phyloP scores from a whole-genome alignment of 2,888 invertebrate genomes.

The Tetramorium bicarinatum region DNA sequence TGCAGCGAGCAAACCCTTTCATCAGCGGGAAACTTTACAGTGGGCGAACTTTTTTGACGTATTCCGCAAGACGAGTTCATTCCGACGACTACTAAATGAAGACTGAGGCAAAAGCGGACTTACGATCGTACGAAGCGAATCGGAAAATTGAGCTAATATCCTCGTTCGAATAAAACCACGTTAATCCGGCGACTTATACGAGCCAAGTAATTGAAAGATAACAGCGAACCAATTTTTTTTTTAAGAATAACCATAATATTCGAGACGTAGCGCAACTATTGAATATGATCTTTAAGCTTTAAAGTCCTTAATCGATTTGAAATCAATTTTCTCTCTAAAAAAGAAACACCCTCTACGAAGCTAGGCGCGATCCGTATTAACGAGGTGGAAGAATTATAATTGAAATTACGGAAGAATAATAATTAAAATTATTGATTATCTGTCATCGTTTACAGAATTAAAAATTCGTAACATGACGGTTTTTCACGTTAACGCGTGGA shows the following conservation, averaged over 20 bases:
- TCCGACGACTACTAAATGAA: slow-evolving; percentile 46
- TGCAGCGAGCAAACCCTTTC: slow-evolving; percentile 7
- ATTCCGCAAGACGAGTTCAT: slow-evolving; percentile 37
- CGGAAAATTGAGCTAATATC: slow-evolving; percentile 49
- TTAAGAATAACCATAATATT: slow-evolving; percentile 32
- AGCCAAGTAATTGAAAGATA: slow-evolving; percentile 52
- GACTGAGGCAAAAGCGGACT: slow-evolving; percentile 22
- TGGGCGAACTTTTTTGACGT: slow-evolving; percentile 33
- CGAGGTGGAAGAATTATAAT: slow-evolving; percentile 27
- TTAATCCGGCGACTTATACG: slow-evolving; percentile 40
- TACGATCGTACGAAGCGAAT: slow-evolving; percentile 39
- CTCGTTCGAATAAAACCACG: slow-evolving; percentile 31
- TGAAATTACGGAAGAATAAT: slow-evolving; percentile 37
- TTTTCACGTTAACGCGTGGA: not conserved
- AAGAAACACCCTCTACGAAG: not conserved
- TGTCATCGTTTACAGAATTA: slow-evolving; percentile 21
- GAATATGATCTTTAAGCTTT: slow-evolving; percentile 13
- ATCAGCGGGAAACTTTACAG: slow-evolving; percentile 27
- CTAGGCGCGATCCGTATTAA: not conserved
- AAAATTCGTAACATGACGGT: not conserved
- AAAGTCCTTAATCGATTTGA: slow-evolving; percentile 31
- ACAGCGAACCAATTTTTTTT: slow-evolving; percentile 42
- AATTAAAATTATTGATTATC: slow-evolving; percentile 49
- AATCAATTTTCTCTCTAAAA: not conserved
- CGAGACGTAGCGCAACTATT: not conserved